Evolutionary conservation across 2,797 vertebrate species (phyloP).

Genomic region (Sarcoramphus papa): DNA sequence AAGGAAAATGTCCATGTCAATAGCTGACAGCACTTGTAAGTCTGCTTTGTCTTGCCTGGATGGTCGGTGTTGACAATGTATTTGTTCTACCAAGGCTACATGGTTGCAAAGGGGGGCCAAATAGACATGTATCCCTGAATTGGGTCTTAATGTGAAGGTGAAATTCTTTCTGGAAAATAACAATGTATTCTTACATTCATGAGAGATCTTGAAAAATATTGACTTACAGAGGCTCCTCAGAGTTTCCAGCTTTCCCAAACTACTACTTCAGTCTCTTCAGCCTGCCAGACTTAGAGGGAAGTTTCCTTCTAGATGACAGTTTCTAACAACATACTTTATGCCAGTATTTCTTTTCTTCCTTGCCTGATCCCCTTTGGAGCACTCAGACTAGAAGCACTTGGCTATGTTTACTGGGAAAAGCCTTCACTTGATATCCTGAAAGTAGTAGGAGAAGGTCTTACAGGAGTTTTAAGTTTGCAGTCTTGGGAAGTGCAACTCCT

Average conservation of each 20-base stretch:
- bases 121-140: rapidly evolving
- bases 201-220: background rate
- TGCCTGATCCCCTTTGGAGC: background rate
- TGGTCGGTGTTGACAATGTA: background rate
- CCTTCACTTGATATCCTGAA: background rate
- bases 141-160: background rate
- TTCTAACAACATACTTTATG: background rate
- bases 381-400: background rate
- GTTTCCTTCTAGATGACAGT: background rate
- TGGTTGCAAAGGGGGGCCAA: background rate
- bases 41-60: background rate
- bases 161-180: background rate
- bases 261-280: background rate
- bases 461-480: background rate
- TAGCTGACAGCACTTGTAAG: background rate
- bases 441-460: background rate
- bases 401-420: background rate
- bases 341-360: background rate
- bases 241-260: background rate
- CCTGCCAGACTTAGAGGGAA: background rate
- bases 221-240: background rate
- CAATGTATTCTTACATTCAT: rapidly evolving
- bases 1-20: background rate
- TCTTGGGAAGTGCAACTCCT: background rate
- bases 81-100: background rate